These are phyloP conservation scores for Empis stercorea DNA, from an alignment of 2,888 invertebrate genomes.

Conservation along the genomic window DNA sequence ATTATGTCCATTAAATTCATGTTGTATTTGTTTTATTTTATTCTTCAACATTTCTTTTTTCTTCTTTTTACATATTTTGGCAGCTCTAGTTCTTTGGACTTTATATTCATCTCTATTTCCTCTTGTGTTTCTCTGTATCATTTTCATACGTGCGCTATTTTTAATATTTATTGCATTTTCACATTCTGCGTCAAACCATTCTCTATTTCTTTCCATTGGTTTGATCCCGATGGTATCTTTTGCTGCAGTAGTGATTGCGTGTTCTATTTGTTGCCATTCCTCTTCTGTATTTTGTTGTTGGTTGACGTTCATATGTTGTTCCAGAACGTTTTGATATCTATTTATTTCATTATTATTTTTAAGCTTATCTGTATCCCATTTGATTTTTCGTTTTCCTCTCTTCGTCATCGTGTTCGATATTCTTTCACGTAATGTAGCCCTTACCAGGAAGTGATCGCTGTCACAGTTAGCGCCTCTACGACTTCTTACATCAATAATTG, in stretches of 20 bases:
- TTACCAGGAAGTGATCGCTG: not conserved
- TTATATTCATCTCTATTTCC: not conserved
- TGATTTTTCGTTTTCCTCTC: too few relatives aligned
- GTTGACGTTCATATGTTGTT: too few relatives aligned
- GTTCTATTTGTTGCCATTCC: not conserved
- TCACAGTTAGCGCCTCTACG: not conserved
- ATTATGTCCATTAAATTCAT: not conserved
- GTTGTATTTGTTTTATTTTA: not conserved
- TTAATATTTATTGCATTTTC: not conserved
- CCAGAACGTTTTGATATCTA: not conserved
- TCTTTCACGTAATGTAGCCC: not conserved
- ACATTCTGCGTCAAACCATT: not conserved
- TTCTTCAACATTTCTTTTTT: not conserved
- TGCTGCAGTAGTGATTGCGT: not conserved
- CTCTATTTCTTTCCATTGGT: not conserved
- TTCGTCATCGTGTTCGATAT: not conserved
- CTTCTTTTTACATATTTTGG: not conserved
- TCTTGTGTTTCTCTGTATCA: not conserved
- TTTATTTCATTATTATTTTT: not conserved
- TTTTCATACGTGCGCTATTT: not conserved
- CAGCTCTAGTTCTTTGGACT: not conserved
- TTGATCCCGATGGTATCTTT: not conserved
- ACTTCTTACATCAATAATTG: not conserved
- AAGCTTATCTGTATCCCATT: not conserved
- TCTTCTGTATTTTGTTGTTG: not conserved